phyloP scores from a whole-genome alignment of 2,797 vertebrate species.

The Arctocebus calabarensis region DNA sequence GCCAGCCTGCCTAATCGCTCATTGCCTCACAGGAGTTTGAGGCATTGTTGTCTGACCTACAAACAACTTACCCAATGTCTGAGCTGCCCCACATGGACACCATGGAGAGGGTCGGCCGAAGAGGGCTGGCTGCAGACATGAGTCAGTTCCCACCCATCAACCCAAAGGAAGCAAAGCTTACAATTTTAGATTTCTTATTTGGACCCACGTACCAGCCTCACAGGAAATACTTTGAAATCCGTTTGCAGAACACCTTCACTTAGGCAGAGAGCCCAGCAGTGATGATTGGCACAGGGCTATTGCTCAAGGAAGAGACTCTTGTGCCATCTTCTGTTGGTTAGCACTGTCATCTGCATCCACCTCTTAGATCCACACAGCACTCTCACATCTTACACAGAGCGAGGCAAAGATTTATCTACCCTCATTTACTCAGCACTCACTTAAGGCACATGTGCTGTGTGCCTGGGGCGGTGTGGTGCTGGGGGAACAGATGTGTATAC shows the following conservation, averaged over 20 bases:
- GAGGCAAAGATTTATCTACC: not conserved
- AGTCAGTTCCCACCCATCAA: not conserved
- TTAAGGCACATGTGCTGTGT: not conserved
- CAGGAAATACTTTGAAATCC: not conserved
- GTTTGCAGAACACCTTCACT: not conserved
- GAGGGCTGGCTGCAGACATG: not conserved
- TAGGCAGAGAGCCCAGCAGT: not conserved
- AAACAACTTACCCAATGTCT: not conserved
- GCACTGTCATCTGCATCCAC: not conserved
- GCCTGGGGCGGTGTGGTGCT: not conserved
- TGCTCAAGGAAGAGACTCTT: not conserved
- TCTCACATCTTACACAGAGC: not conserved
- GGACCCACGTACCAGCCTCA: not conserved
- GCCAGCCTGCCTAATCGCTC: not conserved
- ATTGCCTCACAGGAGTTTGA: not conserved
- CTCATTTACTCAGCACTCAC: not conserved
- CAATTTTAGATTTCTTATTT: not conserved
- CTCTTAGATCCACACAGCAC: not conserved
- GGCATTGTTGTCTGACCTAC: not conserved
- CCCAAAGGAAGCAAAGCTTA: not conserved
- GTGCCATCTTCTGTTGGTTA: not conserved
- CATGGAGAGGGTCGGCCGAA: no score
- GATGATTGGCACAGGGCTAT: not conserved
- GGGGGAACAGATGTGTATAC: not conserved
- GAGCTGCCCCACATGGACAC: not conserved